These are phyloP conservation scores for Cathartes aura DNA, from an alignment of 2,113 vertebrate species.

Conservation along the genomic window DNA sequence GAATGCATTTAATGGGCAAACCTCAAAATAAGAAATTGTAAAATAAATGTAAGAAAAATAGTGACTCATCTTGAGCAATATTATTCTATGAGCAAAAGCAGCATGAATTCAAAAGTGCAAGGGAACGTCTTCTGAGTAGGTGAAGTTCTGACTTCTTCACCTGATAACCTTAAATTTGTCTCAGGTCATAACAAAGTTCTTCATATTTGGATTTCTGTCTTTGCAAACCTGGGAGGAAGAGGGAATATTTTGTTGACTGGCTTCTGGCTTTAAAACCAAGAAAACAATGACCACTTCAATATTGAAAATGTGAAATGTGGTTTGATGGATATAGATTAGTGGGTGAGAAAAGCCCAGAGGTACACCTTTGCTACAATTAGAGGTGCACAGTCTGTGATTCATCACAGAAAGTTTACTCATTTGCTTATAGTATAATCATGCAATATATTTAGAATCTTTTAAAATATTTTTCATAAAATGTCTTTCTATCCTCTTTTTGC, in stretches of 20 bases:
- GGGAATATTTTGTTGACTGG: background rate
- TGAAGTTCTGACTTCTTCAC: background rate
- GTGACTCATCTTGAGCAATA: background rate
- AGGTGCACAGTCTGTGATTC: background rate
- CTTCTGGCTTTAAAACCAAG: background rate
- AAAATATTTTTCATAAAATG: background rate
- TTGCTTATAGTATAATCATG: background rate
- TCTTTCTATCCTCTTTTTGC: slow-evolving; percentile 45
- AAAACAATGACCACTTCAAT: background rate
- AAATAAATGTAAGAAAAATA: background rate
- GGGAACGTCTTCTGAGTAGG: background rate
- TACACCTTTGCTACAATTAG: background rate
- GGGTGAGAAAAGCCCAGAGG: background rate
- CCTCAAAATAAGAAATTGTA: background rate
- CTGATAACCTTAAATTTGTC: background rate
- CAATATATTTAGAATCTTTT: background rate
- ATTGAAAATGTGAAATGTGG: background rate
- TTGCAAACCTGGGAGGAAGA: background rate
- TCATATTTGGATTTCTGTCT: background rate
- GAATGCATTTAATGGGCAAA: background rate
- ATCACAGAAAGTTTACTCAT: background rate
- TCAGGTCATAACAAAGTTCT: background rate
- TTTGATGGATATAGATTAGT: background rate
- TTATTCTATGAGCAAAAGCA: background rate
- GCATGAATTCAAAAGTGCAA: background rate